Evolutionary conservation across 1,140 invertebrate genomes (phyloP).

Genomic region (Ptiloglossa arizonensis): DNA sequence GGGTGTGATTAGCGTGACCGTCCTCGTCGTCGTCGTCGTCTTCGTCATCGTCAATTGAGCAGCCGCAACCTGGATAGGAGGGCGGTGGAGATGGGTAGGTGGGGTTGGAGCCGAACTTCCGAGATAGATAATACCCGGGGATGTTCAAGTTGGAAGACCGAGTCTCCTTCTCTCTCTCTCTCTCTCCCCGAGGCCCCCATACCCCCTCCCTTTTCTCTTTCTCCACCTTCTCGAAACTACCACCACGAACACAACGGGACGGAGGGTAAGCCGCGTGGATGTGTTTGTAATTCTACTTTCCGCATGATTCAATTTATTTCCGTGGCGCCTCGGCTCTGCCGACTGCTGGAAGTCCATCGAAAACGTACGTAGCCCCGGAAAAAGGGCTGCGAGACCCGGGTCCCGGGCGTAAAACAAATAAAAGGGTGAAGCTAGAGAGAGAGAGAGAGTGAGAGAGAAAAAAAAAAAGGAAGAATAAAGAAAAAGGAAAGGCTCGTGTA

Average conservation of each 20-base stretch:
- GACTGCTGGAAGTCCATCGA: constrained; percentile 24
- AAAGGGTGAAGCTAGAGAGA: background rate
- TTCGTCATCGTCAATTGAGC: constrained; percentile 40
- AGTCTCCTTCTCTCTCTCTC: constrained; percentile 24
- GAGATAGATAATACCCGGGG: constrained; percentile 70
- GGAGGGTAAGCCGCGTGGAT: background rate
- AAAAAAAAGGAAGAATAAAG: background rate
- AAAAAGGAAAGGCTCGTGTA: background rate
- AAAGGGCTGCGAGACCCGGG: background rate
- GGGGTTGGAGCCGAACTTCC: constrained; percentile 61
- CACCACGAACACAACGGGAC: background rate
- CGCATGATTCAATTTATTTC: constrained; percentile 51
- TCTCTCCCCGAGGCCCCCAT: background rate
- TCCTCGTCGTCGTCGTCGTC: constrained; percentile 38
- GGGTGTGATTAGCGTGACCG: constrained; percentile 72
- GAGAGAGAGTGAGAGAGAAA: too few relatives aligned
- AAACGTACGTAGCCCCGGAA: constrained; percentile 5
- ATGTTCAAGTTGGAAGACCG: constrained; percentile 69
- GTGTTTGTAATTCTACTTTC: constrained; percentile 43
- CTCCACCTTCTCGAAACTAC: constrained; percentile 17
- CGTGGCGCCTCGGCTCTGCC: constrained; percentile 4
- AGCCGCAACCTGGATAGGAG: constrained; percentile 40
- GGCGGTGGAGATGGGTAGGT: too few relatives aligned
- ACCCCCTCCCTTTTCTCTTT: background rate
- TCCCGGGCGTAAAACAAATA: constrained; percentile 6